These are phyloP conservation scores for Campaea margaritaria DNA, from an alignment of 2,888 invertebrate genomes.

Conservation along the genomic window DNA sequence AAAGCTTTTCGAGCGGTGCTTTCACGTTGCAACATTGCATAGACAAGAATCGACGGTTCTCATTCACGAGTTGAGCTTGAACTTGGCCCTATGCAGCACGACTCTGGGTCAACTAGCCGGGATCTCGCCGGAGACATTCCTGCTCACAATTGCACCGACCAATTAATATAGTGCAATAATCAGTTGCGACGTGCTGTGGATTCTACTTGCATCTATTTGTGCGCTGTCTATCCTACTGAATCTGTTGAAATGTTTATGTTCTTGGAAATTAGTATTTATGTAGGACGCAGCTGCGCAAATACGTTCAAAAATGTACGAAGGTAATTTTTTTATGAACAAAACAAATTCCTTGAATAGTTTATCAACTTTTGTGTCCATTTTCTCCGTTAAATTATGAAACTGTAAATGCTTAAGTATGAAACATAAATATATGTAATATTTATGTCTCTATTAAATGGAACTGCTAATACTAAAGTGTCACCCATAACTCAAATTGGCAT, in stretches of 20 bases:
- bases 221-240: constrained; percentile 41
- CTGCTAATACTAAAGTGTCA: constrained; percentile 27
- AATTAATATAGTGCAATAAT: constrained; percentile 56
- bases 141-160: constrained; percentile 45
- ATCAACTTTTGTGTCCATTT: not conserved
- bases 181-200: constrained; percentile 30
- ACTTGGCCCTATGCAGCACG: constrained; percentile 63
- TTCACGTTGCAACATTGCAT: constrained; percentile 65
- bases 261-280: constrained; percentile 46
- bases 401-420: constrained; percentile 9
- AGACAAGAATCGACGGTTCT: constrained; percentile 50
- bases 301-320: constrained; percentile 34
- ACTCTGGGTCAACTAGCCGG: constrained; percentile 67
- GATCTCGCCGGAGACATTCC: constrained; percentile 51
- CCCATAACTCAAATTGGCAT: constrained; percentile 34
- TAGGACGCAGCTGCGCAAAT: constrained; percentile 46
- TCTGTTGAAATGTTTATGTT: constrained; percentile 47
- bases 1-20: constrained; percentile 58
- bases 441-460: constrained; percentile 13
- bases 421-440: constrained; percentile 15
- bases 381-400: constrained; percentile 1
- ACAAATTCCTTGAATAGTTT: constrained; percentile 15
- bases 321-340: constrained; percentile 28
- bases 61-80: constrained; percentile 61
- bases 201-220: constrained; percentile 41